These are phyloP conservation scores for Aspidiotus rigidus DNA, from an alignment of 2,888 invertebrate species.

Conservation along the genomic window DNA sequence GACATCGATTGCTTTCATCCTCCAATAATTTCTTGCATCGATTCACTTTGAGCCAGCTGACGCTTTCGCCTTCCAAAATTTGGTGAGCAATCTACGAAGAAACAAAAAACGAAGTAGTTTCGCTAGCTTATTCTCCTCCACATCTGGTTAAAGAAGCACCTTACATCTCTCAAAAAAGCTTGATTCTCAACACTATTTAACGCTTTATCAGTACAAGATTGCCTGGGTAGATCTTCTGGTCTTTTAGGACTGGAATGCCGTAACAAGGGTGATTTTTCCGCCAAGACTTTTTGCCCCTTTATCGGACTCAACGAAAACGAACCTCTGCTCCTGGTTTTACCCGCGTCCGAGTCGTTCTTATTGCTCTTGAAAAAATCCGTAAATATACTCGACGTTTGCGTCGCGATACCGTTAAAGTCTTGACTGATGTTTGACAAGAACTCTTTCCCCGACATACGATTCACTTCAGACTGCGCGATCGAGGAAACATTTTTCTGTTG, in stretches of 20 bases:
- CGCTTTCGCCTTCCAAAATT: slow-evolving; percentile 83
- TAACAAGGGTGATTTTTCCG: slow-evolving; percentile 81
- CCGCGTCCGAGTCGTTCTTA: slow-evolving; percentile 11
- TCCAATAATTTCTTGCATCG: slow-evolving; percentile 93
- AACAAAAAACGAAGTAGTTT: neutral
- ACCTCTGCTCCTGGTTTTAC: slow-evolving; percentile 8
- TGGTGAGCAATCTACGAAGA: slow-evolving; percentile 59
- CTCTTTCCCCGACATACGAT: slow-evolving; percentile 47
- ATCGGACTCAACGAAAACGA: slow-evolving; percentile 12
- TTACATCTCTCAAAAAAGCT: slow-evolving; percentile 80
- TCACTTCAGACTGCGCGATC: slow-evolving; percentile 21
- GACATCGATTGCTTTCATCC: slow-evolving; percentile 93
- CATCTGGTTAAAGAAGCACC: no score
- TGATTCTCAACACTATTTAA: slow-evolving; percentile 78
- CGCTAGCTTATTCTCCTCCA: neutral
- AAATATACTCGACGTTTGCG: slow-evolving; percentile 87
- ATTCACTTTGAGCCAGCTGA: slow-evolving; percentile 92
- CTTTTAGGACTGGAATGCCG: slow-evolving; percentile 63
- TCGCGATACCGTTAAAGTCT: slow-evolving; percentile 84
- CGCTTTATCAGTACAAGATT: slow-evolving; percentile 59
- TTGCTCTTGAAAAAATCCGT: slow-evolving; percentile 66
- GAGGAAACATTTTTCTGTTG: slow-evolving; percentile 24
- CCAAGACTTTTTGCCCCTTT: slow-evolving; percentile 58
- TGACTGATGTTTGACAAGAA: slow-evolving; percentile 86
- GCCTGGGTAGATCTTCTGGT: slow-evolving; percentile 58